These are phyloP conservation scores for Venusia cambrica DNA, from an alignment of 2,888 invertebrate genomes.

Conservation along the genomic window DNA sequence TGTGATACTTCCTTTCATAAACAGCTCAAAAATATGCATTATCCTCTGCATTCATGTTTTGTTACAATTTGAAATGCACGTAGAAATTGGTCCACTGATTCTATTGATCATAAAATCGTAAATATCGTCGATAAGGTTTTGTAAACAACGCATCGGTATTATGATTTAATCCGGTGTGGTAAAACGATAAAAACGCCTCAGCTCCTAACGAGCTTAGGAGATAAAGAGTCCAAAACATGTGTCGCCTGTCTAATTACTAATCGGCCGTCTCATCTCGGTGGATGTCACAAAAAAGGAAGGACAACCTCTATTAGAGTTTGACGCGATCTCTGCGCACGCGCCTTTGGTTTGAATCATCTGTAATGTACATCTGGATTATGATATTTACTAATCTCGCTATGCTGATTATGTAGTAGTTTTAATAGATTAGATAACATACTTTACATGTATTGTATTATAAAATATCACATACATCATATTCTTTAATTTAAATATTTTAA, in stretches of 20 bases:
- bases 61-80: slow-evolving; percentile 20
- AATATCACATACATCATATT: too few species aligned
- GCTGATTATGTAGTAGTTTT: too few species aligned
- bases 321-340: slow-evolving; percentile 61
- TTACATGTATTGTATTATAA: too few species aligned
- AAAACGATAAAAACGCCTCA: slow-evolving; percentile 49
- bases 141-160: slow-evolving; percentile 25
- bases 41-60: slow-evolving; percentile 28
- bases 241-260: slow-evolving; percentile 77
- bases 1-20: slow-evolving; percentile 62
- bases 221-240: slow-evolving; percentile 71
- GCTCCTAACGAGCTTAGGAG: slow-evolving; percentile 61
- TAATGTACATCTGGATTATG: slow-evolving; percentile 4
- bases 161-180: slow-evolving; percentile 28
- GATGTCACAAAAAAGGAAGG: slow-evolving; percentile 62
- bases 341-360: slow-evolving; percentile 18
- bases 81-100: slow-evolving; percentile 22
- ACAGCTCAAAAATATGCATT: slow-evolving; percentile 29
- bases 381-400: too few species aligned
- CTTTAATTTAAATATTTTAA: too few species aligned
- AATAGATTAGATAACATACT: too few species aligned
- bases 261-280: slow-evolving; percentile 65
- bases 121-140: slow-evolving; percentile 17
- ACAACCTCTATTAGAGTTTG: slow-evolving; percentile 65
- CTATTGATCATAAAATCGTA: slow-evolving; percentile 11